A percentile compares a stretch with the other conserved stretches of the same genome.
Conservation (phyloP, 2,888 invertebrate genomes). For the Coronaproctus castanopsis region DNA sequence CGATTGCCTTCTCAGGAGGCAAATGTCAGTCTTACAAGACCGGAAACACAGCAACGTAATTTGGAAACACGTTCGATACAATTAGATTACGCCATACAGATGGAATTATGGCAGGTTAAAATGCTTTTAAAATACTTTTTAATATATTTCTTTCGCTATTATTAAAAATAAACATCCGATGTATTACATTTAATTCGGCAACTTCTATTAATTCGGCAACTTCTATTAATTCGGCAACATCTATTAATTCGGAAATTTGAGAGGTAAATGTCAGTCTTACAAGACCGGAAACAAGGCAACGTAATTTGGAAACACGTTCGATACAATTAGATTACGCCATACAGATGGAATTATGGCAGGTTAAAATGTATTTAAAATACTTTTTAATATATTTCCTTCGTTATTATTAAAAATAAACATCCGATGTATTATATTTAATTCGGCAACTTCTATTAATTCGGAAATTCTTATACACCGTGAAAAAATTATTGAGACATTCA, state of each 20-base stretch:
- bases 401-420: neutral
- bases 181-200: slow-evolving; percentile 31
- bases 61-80: slow-evolving; percentile 89
- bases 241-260: slow-evolving; percentile 72
- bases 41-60: slow-evolving; percentile 91
- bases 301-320: slow-evolving; percentile 88
- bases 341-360: slow-evolving; percentile 98
- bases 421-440: neutral
- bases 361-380: slow-evolving; percentile 23
- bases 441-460: slow-evolving; percentile 81
- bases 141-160: slow-evolving; percentile 45
- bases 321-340: slow-evolving; percentile 93
- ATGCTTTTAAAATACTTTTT: neutral
- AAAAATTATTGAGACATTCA: slow-evolving; percentile 77
- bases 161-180: neutral
- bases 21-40: slow-evolving; percentile 80
- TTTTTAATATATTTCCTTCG: slow-evolving; percentile 42
- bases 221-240: slow-evolving; percentile 90
- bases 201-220: slow-evolving; percentile 82
- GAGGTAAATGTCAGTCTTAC: slow-evolving; percentile 77
- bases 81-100: slow-evolving; percentile 90
- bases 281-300: slow-evolving; percentile 88
- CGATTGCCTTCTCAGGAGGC: slow-evolving; percentile 70
- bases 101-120: slow-evolving; percentile 90
- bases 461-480: too few species aligned